Base-by-base conservation (phyloP, 2,888 invertebrate genomes). In the Plagiodera versicolora region DNA sequence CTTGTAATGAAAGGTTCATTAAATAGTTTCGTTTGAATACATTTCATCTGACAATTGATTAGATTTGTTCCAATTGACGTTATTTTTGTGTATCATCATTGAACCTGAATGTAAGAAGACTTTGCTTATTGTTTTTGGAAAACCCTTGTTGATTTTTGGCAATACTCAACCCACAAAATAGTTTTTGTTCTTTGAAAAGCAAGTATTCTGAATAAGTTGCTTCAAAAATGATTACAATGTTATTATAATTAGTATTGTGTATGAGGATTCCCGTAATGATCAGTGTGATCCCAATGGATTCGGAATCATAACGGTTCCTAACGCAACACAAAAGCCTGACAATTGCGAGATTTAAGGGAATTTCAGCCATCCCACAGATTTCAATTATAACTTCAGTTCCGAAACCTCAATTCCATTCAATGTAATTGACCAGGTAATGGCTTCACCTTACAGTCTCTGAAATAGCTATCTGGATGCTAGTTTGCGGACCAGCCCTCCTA, bases 391-490 rank as follows among this genome's bases (percentile, higher is more conserved):
- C 75, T 75, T 75, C 71, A 75, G 74, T 75, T 77, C 77, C 75
- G 74, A 79, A 79, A 79, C 78, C 78, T 77, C 77, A 76, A 78
- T 79, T 77, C 78, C 76, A 78, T 77, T 77, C 74, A 75, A 78
- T 79, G 79, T 79, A 79, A 79, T 80, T 79, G 79, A 79, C 79
- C 79, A 80, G 78, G 78, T 79, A 80, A 79, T 79, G 75, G 79
- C 75, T 77, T 78, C 77, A 78, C 78, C 78, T 78, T 79, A 74
- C 75, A 74, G 70, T 72, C 72, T 66, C 70, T 71, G 73, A 72
- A 76, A 76, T 77, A 75, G 74, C 71, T 70, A 53, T 61, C 60
- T 63, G 56, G 61, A 55, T 72, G 73, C 73, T 75, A 75, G 74
- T 75, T 76, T 74, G 74, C 68, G 70, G 71, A 70, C 69, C 60